Percentiles rank a stretch among this genome's conserved stretches.
Evolutionary conservation across 2,888 invertebrate genomes (phyloP).

Genomic region (Drosophila greeni): DNA sequence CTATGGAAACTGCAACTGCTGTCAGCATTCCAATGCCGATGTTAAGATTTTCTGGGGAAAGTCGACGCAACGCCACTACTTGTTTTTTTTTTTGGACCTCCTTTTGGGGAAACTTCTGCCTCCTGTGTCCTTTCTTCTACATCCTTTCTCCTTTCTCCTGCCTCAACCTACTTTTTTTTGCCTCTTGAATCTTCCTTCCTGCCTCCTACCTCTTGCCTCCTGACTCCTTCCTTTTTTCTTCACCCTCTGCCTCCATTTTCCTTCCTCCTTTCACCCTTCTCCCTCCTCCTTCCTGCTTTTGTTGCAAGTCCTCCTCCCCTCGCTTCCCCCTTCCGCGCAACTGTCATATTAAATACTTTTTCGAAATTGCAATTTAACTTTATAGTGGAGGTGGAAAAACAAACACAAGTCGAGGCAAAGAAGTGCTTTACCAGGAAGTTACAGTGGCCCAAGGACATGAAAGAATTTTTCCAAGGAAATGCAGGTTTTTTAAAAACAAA

Average conservation of each 20-base stretch:
- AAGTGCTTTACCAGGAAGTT: neutral
- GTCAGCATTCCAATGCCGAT: slow-evolving; percentile 36
- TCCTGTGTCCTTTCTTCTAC: no score
- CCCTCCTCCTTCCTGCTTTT: neutral
- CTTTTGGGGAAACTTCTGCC: neutral
- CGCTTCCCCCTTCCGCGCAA: slow-evolving; percentile 5
- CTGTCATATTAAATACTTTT: slow-evolving; percentile 60
- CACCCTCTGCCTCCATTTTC: no score
- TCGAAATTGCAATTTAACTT: slow-evolving; percentile 65
- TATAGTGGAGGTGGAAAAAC: slow-evolving; percentile 42
- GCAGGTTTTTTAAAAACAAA: neutral
- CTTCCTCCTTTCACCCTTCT: neutral
- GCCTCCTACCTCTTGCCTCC: neutral
- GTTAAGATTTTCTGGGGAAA: slow-evolving; percentile 28
- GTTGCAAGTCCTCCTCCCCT: neutral
- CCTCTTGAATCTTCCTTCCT: neutral
- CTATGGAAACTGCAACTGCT: slow-evolving; percentile 25
- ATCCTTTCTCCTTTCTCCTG: no score
- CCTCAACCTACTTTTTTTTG: neutral
- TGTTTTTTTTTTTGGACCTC: slow-evolving; percentile 6
- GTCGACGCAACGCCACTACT: slow-evolving; percentile 10
- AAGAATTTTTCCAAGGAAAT: neutral
- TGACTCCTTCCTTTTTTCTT: no score
- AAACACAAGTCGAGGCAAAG: slow-evolving; percentile 9
- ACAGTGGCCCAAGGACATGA: neutral